These are phyloP conservation scores for Molothrus aeneus DNA, from an alignment of 2,797 vertebrate species.

Conservation along the genomic window DNA sequence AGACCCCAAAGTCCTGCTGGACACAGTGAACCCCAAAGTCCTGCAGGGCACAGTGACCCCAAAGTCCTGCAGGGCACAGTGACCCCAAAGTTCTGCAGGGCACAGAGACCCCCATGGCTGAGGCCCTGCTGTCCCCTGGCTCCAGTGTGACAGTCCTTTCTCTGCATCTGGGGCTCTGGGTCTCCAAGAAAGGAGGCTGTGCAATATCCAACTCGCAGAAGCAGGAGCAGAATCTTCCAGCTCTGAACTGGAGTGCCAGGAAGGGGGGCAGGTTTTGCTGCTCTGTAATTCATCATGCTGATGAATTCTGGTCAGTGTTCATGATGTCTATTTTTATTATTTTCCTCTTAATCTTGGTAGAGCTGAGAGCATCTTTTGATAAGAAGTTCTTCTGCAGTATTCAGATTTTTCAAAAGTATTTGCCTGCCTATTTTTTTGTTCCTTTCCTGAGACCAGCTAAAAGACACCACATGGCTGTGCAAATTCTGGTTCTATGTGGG, in stretches of 20 bases:
- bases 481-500: neutral
- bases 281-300: neutral
- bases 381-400: neutral
- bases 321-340: neutral
- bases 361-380: neutral
- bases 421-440: neutral
- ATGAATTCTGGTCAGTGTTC: neutral
- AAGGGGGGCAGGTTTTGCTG: neutral
- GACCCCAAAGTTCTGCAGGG: neutral
- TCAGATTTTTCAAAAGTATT: neutral
- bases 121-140: neutral
- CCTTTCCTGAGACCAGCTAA: neutral
- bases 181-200: neutral
- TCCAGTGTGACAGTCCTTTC: neutral
- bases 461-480: neutral
- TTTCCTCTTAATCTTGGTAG: neutral
- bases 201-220: neutral
- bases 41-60: too few species aligned
- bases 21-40: too few species aligned
- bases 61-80: neutral
- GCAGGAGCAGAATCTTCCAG: neutral
- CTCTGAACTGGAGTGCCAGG: neutral
- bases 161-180: neutral
- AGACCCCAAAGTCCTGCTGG: neutral
- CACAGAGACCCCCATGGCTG: accelerated